A percentile compares a stretch with the other conserved stretches of the same genome.
Evolutionary conservation across 1,140 invertebrate genomes (phyloP).

Genomic region (Drosophila obscura): DNA sequence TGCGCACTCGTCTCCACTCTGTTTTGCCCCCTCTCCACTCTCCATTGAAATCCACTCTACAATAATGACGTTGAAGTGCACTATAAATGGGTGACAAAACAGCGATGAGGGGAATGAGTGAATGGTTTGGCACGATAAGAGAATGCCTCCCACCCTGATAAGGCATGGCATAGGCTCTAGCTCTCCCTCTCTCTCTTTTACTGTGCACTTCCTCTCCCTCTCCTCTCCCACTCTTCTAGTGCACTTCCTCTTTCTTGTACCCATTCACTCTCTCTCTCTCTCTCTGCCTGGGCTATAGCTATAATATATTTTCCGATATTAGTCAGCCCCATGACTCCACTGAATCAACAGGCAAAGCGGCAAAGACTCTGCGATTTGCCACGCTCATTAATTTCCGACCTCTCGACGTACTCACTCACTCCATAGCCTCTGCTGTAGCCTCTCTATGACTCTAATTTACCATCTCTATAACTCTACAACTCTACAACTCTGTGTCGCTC

Average conservation of each 20-base stretch:
- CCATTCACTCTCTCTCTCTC: conserved; percentile 5
- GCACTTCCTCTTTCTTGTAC: conserved; percentile 5
- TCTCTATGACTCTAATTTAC: conserved; percentile 13
- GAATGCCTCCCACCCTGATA: conserved; percentile 28
- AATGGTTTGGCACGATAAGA: conserved; percentile 23
- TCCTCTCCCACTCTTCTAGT: background rate
- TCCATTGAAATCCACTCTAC: conserved; percentile 37
- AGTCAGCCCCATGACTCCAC: conserved; percentile 31
- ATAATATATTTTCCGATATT: background rate
- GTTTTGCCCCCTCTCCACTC: background rate
- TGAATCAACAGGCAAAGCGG: conserved; percentile 19
- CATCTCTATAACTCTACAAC: conserved; percentile 1
- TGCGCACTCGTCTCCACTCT: conserved; percentile 6
- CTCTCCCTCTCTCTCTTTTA: conserved; percentile 4
- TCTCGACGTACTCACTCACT: conserved; percentile 25
- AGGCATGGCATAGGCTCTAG: conserved; percentile 2
- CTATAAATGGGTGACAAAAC: conserved; percentile 53
- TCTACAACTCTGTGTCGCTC: conserved; percentile 1
- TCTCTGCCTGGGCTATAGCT: conserved; percentile 9
- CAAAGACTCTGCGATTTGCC: conserved; percentile 48
- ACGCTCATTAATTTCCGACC: conserved; percentile 64
- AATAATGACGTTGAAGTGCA: conserved; percentile 52
- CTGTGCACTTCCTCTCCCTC: background rate
- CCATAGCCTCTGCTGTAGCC: background rate
- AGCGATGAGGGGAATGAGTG: conserved; percentile 30